These are phyloP conservation scores for Tipula helvola DNA, from an alignment of 2,888 invertebrate genomes.

Conservation along the genomic window DNA sequence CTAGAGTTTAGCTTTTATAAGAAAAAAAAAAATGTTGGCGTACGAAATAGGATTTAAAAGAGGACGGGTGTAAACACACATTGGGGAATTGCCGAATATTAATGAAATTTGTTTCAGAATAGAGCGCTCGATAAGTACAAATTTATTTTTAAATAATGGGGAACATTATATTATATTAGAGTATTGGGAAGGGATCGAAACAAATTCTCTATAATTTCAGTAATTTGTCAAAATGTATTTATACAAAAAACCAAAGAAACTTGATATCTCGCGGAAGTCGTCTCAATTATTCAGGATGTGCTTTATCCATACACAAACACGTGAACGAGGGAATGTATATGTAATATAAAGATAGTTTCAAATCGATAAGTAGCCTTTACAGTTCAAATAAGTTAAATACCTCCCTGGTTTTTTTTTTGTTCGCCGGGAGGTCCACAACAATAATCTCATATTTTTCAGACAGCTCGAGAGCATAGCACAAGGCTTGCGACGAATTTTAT, in stretches of 20 bases:
- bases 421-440: neutral
- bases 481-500: neutral
- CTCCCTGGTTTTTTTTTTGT: neutral
- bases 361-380: neutral
- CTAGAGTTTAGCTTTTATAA: neutral
- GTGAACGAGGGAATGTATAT: neutral
- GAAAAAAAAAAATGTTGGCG: neutral
- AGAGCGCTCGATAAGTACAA: neutral
- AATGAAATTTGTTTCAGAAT: slow-evolving; percentile 4
- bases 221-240: neutral
- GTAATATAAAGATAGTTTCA: neutral
- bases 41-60: neutral
- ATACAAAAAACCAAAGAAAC: neutral
- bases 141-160: neutral
- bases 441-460: neutral
- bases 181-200: neutral
- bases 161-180: neutral
- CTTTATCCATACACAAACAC: neutral
- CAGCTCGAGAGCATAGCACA: neutral
- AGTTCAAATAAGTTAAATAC: neutral
- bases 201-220: slow-evolving; percentile 4
- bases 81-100: neutral
- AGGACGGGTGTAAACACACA: neutral
- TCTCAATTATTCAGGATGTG: neutral
- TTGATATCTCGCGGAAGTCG: neutral